Conservation (phyloP, 2,888 invertebrate species). For the Cryptophagus acutangulus region DNA sequence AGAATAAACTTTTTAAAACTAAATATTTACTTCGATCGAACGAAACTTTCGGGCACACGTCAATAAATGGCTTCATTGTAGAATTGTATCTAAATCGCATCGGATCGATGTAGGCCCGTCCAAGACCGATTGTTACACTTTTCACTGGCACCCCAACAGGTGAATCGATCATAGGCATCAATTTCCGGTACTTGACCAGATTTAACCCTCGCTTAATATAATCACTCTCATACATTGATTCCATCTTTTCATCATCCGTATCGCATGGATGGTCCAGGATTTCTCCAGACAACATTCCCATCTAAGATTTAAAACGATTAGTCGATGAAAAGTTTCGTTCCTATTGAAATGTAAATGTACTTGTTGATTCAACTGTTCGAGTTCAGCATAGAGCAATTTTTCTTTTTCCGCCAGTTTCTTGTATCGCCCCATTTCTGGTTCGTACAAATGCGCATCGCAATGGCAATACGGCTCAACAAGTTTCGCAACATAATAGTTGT, state of each 20-base stretch:
- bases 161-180: conserved; percentile 59
- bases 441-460: conserved; percentile 60
- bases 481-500: conserved; percentile 49
- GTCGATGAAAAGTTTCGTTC: neutral
- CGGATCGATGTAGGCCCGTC: conserved; percentile 59
- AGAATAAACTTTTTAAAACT: conserved; percentile 8
- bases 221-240: conserved; percentile 58
- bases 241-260: conserved; percentile 58
- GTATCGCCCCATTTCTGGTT: conserved; percentile 57
- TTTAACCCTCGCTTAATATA: conserved; percentile 58
- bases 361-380: conserved; percentile 48
- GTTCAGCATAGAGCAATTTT: conserved; percentile 54
- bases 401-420: conserved; percentile 59
- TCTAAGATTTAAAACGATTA: conserved; percentile 42
- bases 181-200: conserved; percentile 52
- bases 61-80: conserved; percentile 53
- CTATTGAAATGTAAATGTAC: too few species aligned
- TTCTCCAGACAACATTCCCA: conserved; percentile 57
- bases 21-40: conserved; percentile 39
- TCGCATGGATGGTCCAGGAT: conserved; percentile 62
- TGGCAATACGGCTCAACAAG: conserved; percentile 60
- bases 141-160: conserved; percentile 56
- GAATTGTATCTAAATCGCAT: conserved; percentile 56
- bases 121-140: conserved; percentile 53
- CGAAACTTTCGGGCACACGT: conserved; percentile 47